A percentile compares a stretch with the other conserved stretches of the same genome.
These are phyloP conservation scores for Clarias gariepinus DNA, from an alignment of 2,113 vertebrate genomes.

Conservation along the genomic window DNA sequence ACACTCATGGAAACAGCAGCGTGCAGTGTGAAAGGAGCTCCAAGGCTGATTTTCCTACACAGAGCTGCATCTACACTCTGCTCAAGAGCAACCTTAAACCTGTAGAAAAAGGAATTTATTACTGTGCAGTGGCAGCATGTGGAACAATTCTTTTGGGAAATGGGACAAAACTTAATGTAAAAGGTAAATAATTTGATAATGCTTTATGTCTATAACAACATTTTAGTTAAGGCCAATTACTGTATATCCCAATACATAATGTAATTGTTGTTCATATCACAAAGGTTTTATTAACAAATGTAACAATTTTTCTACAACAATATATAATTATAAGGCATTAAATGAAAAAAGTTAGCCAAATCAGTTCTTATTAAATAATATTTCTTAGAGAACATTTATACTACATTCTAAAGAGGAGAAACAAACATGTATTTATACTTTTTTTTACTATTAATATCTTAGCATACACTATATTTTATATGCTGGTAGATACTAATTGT, in stretches of 20 bases:
- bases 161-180: not conserved
- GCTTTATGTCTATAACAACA: not conserved
- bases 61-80: constrained; percentile 55
- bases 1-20: constrained; percentile 41
- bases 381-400: not conserved
- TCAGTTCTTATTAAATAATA: not conserved
- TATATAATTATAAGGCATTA: not conserved
- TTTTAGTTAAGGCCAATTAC: not conserved
- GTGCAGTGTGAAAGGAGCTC: constrained; percentile 34
- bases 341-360: not conserved
- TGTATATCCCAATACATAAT: not conserved
- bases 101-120: constrained; percentile 4
- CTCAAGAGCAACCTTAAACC: constrained; percentile 5
- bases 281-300: not conserved
- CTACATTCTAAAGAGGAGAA: not conserved
- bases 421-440: not conserved
- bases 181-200: not conserved
- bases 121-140: constrained; percentile 26
- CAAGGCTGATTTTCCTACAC: constrained; percentile 8
- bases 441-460: not conserved
- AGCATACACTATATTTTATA: not conserved
- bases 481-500: not conserved
- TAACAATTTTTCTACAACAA: not conserved
- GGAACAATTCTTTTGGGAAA: not conserved
- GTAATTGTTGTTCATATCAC: no score